A percentile compares a stretch with the other conserved stretches of the same genome.
Conservation (phyloP, 2,113 vertebrate genomes). For the Ploceus nigricollis region DNA sequence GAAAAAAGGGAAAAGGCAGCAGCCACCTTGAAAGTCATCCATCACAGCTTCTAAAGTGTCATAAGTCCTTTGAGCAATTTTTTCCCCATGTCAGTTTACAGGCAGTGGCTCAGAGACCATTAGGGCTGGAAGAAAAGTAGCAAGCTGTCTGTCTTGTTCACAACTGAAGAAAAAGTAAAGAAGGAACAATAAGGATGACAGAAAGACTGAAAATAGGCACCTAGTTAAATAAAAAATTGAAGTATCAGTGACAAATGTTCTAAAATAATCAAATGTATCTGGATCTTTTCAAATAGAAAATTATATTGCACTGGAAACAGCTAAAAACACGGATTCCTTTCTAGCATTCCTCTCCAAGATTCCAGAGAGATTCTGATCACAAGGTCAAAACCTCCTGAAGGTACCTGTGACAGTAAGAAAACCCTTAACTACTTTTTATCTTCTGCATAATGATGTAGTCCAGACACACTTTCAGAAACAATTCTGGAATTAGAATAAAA, state of each 20-base stretch:
- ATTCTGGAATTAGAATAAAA: background rate
- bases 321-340: background rate
- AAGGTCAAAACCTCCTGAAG: background rate
- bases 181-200: background rate
- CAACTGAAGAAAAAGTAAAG: background rate
- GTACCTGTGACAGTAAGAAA: background rate
- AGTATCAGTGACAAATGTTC: background rate
- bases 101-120: background rate
- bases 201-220: background rate
- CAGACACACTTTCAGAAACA: background rate
- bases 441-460: background rate
- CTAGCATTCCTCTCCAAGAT: background rate
- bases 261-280: background rate
- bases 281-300: background rate
- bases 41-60: background rate
- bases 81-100: background rate
- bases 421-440: background rate
- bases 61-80: constrained; percentile 12
- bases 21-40: constrained; percentile 6
- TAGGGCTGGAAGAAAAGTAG: background rate
- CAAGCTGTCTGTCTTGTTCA: background rate
- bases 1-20: background rate
- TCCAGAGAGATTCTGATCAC: background rate
- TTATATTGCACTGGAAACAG: background rate
- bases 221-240: background rate